Evolutionary conservation across 2,113 vertebrate species (phyloP), one percentile per base, ranked within the genome.

Genomic region (Halichoerus grypus): DNA sequence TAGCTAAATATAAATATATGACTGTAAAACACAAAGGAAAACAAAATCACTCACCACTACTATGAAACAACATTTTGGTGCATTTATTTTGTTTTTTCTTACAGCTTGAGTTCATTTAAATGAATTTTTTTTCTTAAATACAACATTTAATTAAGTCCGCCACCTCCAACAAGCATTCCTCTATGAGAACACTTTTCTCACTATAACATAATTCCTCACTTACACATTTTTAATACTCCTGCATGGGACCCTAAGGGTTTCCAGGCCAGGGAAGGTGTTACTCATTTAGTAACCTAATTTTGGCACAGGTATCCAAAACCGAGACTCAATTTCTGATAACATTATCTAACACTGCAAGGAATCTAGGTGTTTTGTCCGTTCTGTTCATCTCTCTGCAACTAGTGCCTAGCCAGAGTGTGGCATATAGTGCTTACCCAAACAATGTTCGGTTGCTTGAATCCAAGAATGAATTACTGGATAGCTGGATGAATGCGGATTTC

Each of bases 141-240:
- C 71, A 92, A 39, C n/a, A 57, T 88, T 91, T 93, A 79, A 80
- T 91, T 86, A 59, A 55, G 28, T 59, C 59, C 53, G 51, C 22
- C 19, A 55, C 16, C 22, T 92, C 85, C 71, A 89, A 86, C 91
- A 85, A 96, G 51, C 31, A 83, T 90, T 88, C 14, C 36, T 96
- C 28, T 87, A 65, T 39, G 36, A 87, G 39, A 95, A 96, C 4
- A 94, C 19, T 94, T 93, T 94, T 88, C 71, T 93, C 67, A 94
- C n/a, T 84, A 33, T 88, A 74, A 71, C 46, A 53, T 83, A 55
- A 67, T 95, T 83, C 79, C 42, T 91, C 63, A 22, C 22, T 95
- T 93, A 76, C 4, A 53, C 46, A 57, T 83, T 93, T 61, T 91
- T 88, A 71, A 84, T 91, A 59, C 11, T 93, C 79, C 61, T 42